phyloP scores from a whole-genome alignment of 2,113 vertebrate species.

The Atlantisia rogersi region DNA sequence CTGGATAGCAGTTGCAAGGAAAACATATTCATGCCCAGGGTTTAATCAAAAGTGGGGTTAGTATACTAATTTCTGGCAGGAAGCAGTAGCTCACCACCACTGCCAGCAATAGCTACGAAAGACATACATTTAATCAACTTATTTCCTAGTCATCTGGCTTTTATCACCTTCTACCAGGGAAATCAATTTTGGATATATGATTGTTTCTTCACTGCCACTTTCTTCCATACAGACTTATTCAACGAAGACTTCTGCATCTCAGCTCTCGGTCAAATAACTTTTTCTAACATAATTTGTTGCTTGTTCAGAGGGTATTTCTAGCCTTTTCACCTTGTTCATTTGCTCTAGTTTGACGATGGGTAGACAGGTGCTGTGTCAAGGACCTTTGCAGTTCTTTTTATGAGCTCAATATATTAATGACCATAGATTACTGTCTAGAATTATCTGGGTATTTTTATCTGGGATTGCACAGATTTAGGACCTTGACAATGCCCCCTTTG shows the following conservation, averaged over 20 bases:
- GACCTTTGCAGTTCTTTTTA: accelerated
- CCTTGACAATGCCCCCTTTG: neutral
- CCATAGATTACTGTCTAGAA: neutral
- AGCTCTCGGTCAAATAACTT: neutral
- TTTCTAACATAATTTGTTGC: neutral
- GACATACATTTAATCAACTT: neutral
- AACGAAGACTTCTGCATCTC: neutral
- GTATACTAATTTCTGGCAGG: neutral
- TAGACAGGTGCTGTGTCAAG: neutral
- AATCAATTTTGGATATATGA: neutral
- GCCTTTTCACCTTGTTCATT: neutral
- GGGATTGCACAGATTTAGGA: neutral
- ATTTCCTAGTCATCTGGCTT: neutral
- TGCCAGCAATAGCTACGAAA: neutral
- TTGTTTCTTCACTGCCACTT: neutral
- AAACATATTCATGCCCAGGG: neutral
- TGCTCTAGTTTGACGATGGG: neutral
- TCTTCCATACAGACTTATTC: neutral
- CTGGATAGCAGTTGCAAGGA: neutral
- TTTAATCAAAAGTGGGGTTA: neutral
- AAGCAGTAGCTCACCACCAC: neutral
- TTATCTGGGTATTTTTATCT: neutral
- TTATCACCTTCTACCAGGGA: neutral
- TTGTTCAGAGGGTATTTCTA: neutral
- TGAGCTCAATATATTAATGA: neutral